Evolutionary conservation across 2,113 vertebrate genomes (phyloP).

Genomic region (Acanthisitta chloris): DNA sequence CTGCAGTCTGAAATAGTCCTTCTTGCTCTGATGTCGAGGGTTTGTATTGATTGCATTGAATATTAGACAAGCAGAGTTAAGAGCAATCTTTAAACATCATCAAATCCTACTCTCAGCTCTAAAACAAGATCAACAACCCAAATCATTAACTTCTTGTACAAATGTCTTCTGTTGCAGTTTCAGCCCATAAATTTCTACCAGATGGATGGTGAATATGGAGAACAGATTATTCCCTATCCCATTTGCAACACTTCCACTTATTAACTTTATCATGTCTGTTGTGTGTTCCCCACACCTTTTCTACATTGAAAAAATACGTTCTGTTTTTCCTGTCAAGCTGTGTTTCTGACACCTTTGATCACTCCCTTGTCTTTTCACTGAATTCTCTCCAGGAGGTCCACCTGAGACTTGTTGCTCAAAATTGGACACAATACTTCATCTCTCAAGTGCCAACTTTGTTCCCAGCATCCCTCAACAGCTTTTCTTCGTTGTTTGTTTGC

Average conservation of each 20-base stretch:
- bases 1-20: background rate
- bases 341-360: background rate
- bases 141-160: background rate
- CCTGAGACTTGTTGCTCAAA: background rate
- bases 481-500: background rate
- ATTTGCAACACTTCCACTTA: background rate
- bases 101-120: background rate
- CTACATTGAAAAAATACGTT: background rate
- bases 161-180: background rate
- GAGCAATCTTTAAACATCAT: conserved; percentile 2
- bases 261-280: background rate
- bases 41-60: background rate
- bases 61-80: background rate
- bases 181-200: background rate
- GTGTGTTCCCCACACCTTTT: fast-evolving
- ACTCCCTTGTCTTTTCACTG: background rate
- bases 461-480: fast-evolving
- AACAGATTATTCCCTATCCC: background rate
- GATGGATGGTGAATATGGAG: background rate
- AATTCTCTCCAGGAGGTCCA: background rate
- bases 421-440: background rate
- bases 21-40: background rate
- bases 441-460: background rate
- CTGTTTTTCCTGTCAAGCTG: background rate
- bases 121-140: background rate